Conservation (phyloP, 2,888 invertebrate genomes). For the Sphaeridia pumilis region DNA sequence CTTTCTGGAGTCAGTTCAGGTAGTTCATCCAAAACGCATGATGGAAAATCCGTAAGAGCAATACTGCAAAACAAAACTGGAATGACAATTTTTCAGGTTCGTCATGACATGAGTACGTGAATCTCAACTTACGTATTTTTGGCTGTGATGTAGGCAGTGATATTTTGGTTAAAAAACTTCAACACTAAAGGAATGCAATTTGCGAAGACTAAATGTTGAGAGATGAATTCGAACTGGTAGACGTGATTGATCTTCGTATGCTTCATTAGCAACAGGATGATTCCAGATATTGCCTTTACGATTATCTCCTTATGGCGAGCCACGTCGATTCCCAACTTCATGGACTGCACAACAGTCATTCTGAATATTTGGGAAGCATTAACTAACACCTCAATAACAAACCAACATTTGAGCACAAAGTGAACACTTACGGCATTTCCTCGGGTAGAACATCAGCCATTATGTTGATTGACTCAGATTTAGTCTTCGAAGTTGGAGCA, state of each 20-base stretch:
- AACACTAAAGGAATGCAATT: slow-evolving; percentile 96
- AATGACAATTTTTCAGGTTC: too few relatives aligned
- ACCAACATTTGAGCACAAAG: neutral
- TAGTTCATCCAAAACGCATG: slow-evolving; percentile 89
- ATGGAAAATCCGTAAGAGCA: slow-evolving; percentile 64
- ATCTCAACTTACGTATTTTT: slow-evolving; percentile 61
- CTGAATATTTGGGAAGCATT: slow-evolving; percentile 39
- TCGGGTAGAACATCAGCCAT: slow-evolving; percentile 95
- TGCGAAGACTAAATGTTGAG: slow-evolving; percentile 95
- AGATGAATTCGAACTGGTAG: slow-evolving; percentile 99
- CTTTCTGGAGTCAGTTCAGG: slow-evolving; percentile 86
- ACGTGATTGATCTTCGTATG: slow-evolving; percentile 96
- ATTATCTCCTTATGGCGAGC: slow-evolving; percentile 98
- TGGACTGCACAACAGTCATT: slow-evolving; percentile 84
- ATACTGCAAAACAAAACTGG: slow-evolving; percentile 52
- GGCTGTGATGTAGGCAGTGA: slow-evolving; percentile 45
- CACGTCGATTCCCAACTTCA: slow-evolving; percentile 92
- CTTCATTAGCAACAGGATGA: slow-evolving; percentile 80
- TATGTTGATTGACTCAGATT: slow-evolving; percentile 95
- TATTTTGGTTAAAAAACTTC: slow-evolving; percentile 98
- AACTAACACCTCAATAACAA: neutral
- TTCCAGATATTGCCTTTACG: slow-evolving; percentile 76
- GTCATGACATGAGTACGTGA: too few relatives aligned
- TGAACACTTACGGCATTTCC: slow-evolving; percentile 71
- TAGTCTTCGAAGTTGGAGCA: slow-evolving; percentile 96